Base-by-base conservation (phyloP, 2,113 vertebrate species). In the Tursiops truncatus region DNA sequence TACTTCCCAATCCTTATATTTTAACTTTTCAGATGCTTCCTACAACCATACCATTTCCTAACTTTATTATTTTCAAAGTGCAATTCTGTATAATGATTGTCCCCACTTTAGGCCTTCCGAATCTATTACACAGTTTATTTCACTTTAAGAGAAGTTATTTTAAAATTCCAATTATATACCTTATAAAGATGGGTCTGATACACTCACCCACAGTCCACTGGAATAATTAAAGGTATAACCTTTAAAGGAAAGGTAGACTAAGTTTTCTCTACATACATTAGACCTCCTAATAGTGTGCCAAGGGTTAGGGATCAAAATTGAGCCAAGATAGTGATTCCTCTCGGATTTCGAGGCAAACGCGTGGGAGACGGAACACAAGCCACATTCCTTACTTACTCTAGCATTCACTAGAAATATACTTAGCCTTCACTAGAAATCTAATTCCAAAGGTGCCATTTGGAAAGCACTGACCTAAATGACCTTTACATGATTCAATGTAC, bases 401-500 rank as follows among this genome's bases (percentile, higher is more conserved):
- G 38, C 73, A 86, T 79, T 77, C 15, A 50, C 44, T 73, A 89
- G 81, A 97, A 94, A 95, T 88, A 26, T 9, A 92, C 50, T 71
- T 91, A 11, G 44, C 71, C 85, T 82, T 77, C 18, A 58, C 53
- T 79, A 92, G 85, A 97, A 94, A 95, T 81, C 25, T 11, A 92
- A 68, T 76, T 93, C 41, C 76, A 44, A 62, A 21, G 68, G 70
- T 91, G 71, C 18, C 60, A 44, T 63, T 53, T 87, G 70, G 6
- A 80, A 90, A 90, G 58, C 36, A 47, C 63, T 76, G 25, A 65
- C 18, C 38, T 62, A 83, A 85, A 81, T 56, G 76, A 88, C 18
- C 41, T 95, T 76, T 58, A 18, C 13, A 26, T 56, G 26, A 41
- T 67, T 65, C 50, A 81, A 41, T 62, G 80, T 33, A 44, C 33